Percentiles rank a stretch among this genome's conserved stretches.
phyloP scores from a whole-genome alignment of 2,888 invertebrate species.

The Cheilosia grossa region DNA sequence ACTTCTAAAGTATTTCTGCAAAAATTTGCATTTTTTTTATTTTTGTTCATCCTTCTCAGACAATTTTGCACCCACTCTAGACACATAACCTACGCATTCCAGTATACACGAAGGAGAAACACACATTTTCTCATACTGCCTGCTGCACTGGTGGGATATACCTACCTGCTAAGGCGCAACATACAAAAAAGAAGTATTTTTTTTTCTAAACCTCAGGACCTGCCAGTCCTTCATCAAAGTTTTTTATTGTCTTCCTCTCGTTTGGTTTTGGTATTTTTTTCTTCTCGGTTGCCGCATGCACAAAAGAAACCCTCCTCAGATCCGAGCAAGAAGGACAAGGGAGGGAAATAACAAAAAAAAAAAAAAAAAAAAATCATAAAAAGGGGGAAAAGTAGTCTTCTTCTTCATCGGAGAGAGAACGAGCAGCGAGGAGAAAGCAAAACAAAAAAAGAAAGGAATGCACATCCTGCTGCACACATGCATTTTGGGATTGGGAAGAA shows the following conservation, averaged over 20 bases:
- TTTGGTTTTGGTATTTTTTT: constrained; percentile 14
- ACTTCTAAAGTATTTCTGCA: constrained; percentile 46
- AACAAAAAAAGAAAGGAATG: constrained; percentile 36
- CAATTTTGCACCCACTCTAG: constrained; percentile 67
- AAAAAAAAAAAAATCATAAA: constrained; percentile 7
- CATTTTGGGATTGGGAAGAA: constrained; percentile 64
- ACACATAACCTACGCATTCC: constrained; percentile 44
- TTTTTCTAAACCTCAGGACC: constrained; percentile 70
- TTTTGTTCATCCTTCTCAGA: constrained; percentile 13
- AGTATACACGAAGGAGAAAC: constrained; percentile 12
- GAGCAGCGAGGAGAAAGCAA: constrained; percentile 30
- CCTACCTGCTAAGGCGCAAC: constrained; percentile 73
- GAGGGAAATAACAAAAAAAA: constrained; percentile 32
- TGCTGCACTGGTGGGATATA: constrained; percentile 37
- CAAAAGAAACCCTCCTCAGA: constrained; percentile 63
- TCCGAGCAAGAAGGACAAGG: constrained; percentile 33
- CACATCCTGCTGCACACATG: constrained; percentile 75
- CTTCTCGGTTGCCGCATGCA: constrained; percentile 20
- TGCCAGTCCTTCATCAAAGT: constrained; percentile 72
- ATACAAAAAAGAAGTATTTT: constrained; percentile 43
- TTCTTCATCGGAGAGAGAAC: constrained; percentile 15
- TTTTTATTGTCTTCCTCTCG: constrained; percentile 70
- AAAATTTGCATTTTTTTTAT: constrained; percentile 61
- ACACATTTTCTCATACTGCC: constrained; percentile 56
- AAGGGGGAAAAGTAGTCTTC: constrained; percentile 49